phyloP scores from a whole-genome alignment of 2,113 vertebrate species.

The Raja brachyura region DNA sequence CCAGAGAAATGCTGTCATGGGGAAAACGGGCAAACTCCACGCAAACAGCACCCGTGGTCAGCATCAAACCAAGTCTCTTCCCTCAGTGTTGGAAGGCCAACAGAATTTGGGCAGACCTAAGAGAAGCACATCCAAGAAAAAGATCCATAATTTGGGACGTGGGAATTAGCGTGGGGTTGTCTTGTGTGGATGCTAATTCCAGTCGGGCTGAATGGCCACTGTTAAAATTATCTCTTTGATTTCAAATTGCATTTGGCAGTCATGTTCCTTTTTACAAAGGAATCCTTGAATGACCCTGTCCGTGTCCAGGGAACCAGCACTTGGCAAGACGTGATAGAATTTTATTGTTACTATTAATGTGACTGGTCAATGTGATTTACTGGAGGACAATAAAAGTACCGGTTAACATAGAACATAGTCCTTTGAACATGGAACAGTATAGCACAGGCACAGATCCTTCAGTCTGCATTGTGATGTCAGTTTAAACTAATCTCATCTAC shows the following conservation, averaged over 20 bases:
- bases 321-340: background rate
- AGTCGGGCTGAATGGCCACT: background rate
- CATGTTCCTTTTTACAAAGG: background rate
- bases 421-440: no score
- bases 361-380: background rate
- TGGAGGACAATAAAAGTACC: background rate
- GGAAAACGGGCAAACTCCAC: no score
- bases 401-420: no score
- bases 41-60: no score
- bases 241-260: background rate
- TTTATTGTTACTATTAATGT: background rate
- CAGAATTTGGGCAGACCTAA: no score
- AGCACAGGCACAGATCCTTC: no score
- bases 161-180: background rate
- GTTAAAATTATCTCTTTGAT: background rate
- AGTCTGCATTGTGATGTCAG: no score
- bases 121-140: background rate
- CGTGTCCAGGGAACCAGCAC: background rate
- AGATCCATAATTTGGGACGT: conserved; percentile 13
- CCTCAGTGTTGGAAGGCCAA: no score
- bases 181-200: background rate
- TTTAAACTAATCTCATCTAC: no score
- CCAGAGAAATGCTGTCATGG: no score
- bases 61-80: no score
- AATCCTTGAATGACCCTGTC: background rate